Base-by-base conservation (phyloP, 2,888 invertebrate species). In the Taenaris catops region DNA sequence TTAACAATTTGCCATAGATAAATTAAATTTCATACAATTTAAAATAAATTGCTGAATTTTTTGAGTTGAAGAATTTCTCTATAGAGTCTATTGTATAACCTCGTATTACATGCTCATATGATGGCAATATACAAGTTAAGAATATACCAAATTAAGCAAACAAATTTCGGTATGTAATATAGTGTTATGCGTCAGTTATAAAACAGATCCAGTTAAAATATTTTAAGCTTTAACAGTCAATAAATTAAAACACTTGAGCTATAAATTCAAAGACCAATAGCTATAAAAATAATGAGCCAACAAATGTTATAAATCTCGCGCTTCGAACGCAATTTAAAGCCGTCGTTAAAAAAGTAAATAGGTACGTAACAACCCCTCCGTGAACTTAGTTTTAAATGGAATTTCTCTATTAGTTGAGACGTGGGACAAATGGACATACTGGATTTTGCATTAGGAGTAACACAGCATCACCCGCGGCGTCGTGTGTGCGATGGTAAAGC, bases 401-500 rank as follows among this genome's bases (percentile, higher is more conserved):
- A 61, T 69, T 69, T 62, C 63, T 63, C 58, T 67, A 67, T 72
- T 64, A 66, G 61, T 57, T 44, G 51, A 55, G 57, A 63, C 62
- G 56, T 65, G 60, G 56, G 55, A 65, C 58, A 72, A 71, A 71
- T 70, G 67, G 65, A 61, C 56, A 57, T 55, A 55, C 52, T 45
- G 58, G 60, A 59, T 62, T 58, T 59, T 63, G 66, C 66, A 74
- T 74, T 74, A 72, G 60, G 53, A 58, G 55, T 64, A 58, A 58
- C 37, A 45, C 49, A 50, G 56, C 53, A 54, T 50, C 33, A 71
- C 76, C 69, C 34, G 48, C 53, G 68, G 75, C 63, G 42, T 36
- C 41, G 52, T 58, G 60, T 58, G 60, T 48, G 46, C 42, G 42
- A 44, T 55, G 45, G 36, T 59, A 58, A 50, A 58, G 58, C 49